Base-by-base conservation (phyloP, 1,140 invertebrate species). In the Lordiphosa collinella region DNA sequence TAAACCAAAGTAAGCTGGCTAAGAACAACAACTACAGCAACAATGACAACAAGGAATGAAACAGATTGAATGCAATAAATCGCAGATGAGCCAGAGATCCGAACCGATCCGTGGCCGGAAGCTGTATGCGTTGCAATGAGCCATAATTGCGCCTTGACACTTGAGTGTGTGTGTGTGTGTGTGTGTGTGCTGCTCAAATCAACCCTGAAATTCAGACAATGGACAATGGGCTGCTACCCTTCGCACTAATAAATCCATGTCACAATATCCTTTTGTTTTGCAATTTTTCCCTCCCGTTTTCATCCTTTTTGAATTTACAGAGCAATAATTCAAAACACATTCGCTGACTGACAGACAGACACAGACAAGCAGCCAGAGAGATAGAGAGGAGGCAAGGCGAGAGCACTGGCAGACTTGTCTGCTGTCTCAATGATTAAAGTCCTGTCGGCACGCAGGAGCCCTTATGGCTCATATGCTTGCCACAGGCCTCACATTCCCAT, bases 191-290 rank as follows among this genome's bases (percentile, higher is more conserved):
- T n/a, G 22, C 53, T 58, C 48, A 58, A 80, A 74, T 69, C 76
- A 64, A 74, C 74, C 74, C 74, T 55, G 60, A 53, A 61, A 37
- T 56, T 29, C 25, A 56, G 6, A 79, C 74, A 78, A 78, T 79
- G 68, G 58, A 43, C 43, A 11, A 25, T 10, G 37, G 34, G 12
- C n/a, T 38, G 12, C n/a, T 38, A 31, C 40, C 41, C 35, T 47
- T 36, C 55, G 36, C 48, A 66, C 76, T 66, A 82, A 80, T 80
- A 80, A 80, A 80, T 80, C 75, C 76, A 70, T 80, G 75, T 80
- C 75, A 80, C 75, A 80, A 80, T 75, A 82, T 80, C 60, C 75
- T 70, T 80, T 80, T 80, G 75, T 80, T 82, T 80, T 70, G 65
- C 60, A 71, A 80, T 80, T 78, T 75, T 80, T 74, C 63, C 54